Base-by-base conservation (phyloP, 2,113 vertebrate genomes). In the Xiphophorus couchianus region DNA sequence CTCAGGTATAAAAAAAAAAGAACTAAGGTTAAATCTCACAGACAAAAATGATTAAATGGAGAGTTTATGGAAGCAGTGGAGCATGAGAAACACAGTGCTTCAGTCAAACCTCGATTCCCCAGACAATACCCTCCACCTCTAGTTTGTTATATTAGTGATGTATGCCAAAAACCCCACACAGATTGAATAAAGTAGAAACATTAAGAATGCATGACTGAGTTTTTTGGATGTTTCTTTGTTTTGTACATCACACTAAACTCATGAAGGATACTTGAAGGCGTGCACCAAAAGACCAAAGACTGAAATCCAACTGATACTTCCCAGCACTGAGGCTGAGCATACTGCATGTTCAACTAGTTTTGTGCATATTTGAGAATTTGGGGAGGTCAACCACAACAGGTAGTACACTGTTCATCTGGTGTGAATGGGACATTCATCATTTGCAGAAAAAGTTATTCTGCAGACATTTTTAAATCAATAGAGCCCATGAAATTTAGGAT, bases 151-250 rank as follows among this genome's bases (percentile, higher is more conserved):
- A 87, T 84, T 77, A 82, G 82, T 74, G 66, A 79, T 75, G 70
- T 35, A 71, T 11, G 3, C 63, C 54, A 77, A 78, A 82, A 69
- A 9, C 22, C 78, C 80, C 78, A 78, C 74, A 81, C 33, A 15
- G 48, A 61, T 69, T 39, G 69, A 39, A 79, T 66, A 78, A 84
- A 88, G 79, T 66, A 69, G 82, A 85, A 76, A 76, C 68, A 83
- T 84, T 86, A 83, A 31, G 71, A 89, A 90, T 89, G 88, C 86
- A 89, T 89, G 73, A 72, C 76, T 30, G 74, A 75, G 74, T 78
- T 48, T 76, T 82, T 69, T 71, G 68, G 72, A 17, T 73, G 67
- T 70, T 54, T 80, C 79, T 84, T 30, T 81, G 64, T 84, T 80
- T 75, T 77, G 84, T 67, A 91, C 74, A 78, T 78, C 63, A 29